Base-by-base conservation (phyloP, 1,140 invertebrate genomes). In the Pachyrhynchus sulphureomaculatus region DNA sequence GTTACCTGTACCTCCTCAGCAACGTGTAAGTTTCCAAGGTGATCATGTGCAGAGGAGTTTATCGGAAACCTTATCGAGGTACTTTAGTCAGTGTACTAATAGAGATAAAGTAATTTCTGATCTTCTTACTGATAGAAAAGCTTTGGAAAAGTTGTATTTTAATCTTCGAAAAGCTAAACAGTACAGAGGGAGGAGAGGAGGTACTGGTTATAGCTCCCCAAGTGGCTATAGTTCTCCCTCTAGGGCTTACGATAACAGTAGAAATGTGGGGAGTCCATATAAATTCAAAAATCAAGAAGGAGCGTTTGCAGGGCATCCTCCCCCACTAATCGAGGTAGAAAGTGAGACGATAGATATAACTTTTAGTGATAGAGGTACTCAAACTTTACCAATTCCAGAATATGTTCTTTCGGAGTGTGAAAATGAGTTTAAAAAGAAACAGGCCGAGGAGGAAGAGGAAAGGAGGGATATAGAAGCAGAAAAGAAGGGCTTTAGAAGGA, bases 141-240 rank as follows among this genome's bases (percentile, higher is more conserved):
- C 87, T 1, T 75, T 89, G 49, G 86, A 88, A 73, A 88, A 84
- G 67, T 74, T 89, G 1, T 88, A 88, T 67, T 87, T 88, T 68
- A 86, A 88, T 69, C 74, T 88, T 37, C 79, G 87, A 61, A 86
- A 87, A 69, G 83, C 87, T 3, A 83, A 86, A 67, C 82, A 84
- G 0, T 88, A 88, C 67, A 76, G 84, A 23, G 81, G 82, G 24
- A 79, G 79, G 5, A 64, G 81, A 45, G 76, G 62, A 52, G 77
- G 64, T 44, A 64, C 44, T 4, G 57, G 60, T 4, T 70, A 67
- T 42, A 64, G 64, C n/a, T 36, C 67, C 8, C 26, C 44, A 2
- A 33, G 36, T 44, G 36, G 42, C 10, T 66, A 62, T 48, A 24
- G 42, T 4, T 26, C 37, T 4, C 55, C 65, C 15, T 44, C 56